A percentile compares a stretch with the other conserved stretches of the same genome.
phyloP scores from a whole-genome alignment of 2,113 vertebrate genomes.

The Pterocles orientalis region DNA sequence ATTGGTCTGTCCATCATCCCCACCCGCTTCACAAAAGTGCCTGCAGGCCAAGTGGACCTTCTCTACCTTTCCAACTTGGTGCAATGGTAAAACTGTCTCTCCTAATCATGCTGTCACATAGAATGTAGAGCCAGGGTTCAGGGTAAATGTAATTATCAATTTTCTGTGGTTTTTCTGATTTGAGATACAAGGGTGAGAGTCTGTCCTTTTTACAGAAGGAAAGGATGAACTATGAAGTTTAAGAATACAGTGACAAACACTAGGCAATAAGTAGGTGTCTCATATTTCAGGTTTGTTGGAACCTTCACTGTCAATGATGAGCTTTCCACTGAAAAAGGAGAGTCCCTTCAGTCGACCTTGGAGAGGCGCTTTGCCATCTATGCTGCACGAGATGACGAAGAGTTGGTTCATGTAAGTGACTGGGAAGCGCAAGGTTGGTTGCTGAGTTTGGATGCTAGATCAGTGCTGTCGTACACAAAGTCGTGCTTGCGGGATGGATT shows the following conservation, averaged over 20 bases:
- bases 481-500: background rate
- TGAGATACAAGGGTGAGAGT: background rate
- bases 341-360: conserved; percentile 74
- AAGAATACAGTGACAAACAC: background rate
- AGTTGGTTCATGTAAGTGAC: conserved; percentile 89
- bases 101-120: background rate
- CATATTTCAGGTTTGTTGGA: conserved; percentile 79
- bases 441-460: background rate
- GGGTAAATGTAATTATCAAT: background rate
- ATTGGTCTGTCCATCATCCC: conserved; percentile 90
- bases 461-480: background rate
- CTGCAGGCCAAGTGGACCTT: conserved; percentile 72
- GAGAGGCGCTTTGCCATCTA: conserved; percentile 85
- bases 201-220: background rate
- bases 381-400: conserved; percentile 82
- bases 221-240: background rate
- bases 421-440: background rate
- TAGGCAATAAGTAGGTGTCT: background rate
- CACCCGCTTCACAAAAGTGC: conserved; percentile 71
- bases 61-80: conserved; percentile 83
- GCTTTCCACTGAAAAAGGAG: conserved; percentile 76
- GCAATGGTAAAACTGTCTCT: conserved; percentile 82
- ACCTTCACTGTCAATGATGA: conserved; percentile 87
- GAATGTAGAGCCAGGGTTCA: background rate
- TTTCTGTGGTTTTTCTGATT: background rate